Evolutionary conservation across 2,888 invertebrate species (phyloP), one percentile per base, ranked within the genome.

Genomic region (Platypus cylindrus): DNA sequence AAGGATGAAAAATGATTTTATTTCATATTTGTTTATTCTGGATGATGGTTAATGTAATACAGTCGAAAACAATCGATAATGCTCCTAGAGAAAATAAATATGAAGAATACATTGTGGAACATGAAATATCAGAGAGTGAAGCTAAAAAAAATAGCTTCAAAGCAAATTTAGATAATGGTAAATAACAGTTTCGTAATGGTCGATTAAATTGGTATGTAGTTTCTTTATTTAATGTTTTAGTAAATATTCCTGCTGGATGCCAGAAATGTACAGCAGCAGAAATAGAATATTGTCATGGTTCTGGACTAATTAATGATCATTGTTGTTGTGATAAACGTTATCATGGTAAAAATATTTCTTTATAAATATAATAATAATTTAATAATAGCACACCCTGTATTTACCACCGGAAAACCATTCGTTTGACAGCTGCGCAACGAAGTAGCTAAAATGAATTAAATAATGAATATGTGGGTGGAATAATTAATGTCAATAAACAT

Each of bases 71-170:
- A n/a, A n/a, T n/a, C n/a, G n/a, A n/a, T n/a, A n/a, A n/a, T n/a
- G n/a, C n/a, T n/a, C n/a, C n/a, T n/a, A n/a, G n/a, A 29, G 46
- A 48, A 12, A 34, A 50, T 3, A 52, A 53, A 17, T 59, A 59
- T 47, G 73, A 75, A 53, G 74, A 76, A 55, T 75, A 73, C 60
- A 62, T 67, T 47, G 62, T 76, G 38, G 76, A 76, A 49, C 77
- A 77, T 48, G 70, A 73, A 49, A 67, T 77, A 33, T 67, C 71
- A 30, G 65, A 68, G 13, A 56, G 65, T 1, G 68, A 70, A 39
- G 77, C 77, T 9, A 67, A 67, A 48, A 61, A 58, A 30, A 66
- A 70, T 3, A 75, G 73, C 29, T 51, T 52, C 17, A 58, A 56
- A 24, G 63, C 73, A 35, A 62, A 61, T 48, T 40, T 63, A 30